These are phyloP conservation scores for Coturnix japonica DNA, from an alignment of 2,113 vertebrate species.

Conservation along the genomic window DNA sequence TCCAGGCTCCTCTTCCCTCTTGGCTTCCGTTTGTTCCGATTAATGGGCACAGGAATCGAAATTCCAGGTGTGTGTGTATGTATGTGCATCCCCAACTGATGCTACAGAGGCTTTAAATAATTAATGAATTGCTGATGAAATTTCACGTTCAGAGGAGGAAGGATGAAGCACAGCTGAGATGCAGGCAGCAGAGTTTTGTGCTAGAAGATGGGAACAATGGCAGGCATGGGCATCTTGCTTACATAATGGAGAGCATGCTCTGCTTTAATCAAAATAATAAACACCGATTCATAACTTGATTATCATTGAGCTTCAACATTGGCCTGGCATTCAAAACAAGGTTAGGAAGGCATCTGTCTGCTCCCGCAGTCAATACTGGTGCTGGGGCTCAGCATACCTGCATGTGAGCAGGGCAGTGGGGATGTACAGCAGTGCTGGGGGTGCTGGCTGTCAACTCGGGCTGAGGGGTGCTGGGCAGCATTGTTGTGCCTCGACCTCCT, in stretches of 20 bases:
- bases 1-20: not conserved
- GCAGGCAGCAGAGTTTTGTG: not conserved
- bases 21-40: not conserved
- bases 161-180: not conserved
- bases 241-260: not conserved
- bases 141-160: not conserved
- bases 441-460: not conserved
- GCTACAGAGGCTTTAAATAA: slow-evolving; percentile 1
- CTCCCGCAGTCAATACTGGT: rapidly evolving
- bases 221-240: not conserved
- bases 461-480: rapidly evolving
- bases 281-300: not conserved
- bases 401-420: not conserved
- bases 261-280: not conserved
- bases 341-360: not conserved
- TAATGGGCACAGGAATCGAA: not conserved
- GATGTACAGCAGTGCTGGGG: not conserved
- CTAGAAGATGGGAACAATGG: not conserved
- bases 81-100: not conserved
- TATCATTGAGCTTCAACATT: not conserved
- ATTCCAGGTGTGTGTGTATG: rapidly evolving
- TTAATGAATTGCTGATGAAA: slow-evolving; percentile 34
- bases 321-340: not conserved
- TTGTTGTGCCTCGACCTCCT: not conserved
- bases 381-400: not conserved